phyloP scores from a whole-genome alignment of 2,888 invertebrate genomes.

The Phlogophora meticulosa region DNA sequence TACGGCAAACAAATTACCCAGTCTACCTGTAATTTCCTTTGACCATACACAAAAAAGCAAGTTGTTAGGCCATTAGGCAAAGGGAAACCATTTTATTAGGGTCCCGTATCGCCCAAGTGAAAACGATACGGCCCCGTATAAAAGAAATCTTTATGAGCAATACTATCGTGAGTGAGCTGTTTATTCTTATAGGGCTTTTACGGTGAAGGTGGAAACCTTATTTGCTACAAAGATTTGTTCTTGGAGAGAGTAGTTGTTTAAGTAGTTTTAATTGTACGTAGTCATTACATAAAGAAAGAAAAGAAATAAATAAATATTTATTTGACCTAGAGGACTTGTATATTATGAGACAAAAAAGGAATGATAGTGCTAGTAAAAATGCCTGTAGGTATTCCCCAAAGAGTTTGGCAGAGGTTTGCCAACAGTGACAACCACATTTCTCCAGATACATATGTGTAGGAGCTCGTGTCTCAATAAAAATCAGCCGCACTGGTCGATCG shows the following conservation, averaged over 20 bases:
- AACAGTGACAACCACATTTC: too few relatives aligned
- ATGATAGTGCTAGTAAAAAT: too few relatives aligned
- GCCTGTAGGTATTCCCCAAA: too few relatives aligned
- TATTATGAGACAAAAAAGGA: too few relatives aligned
- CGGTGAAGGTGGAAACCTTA: not conserved
- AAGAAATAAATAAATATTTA: too few relatives aligned
- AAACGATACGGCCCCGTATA: slow-evolving; percentile 50
- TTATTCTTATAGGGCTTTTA: slow-evolving; percentile 20
- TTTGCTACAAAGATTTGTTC: slow-evolving; percentile 5
- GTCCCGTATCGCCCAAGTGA: slow-evolving; percentile 45
- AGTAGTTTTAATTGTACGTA: not conserved
- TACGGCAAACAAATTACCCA: too few relatives aligned
- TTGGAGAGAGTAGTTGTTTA: not conserved
- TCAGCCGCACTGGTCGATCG: too few relatives aligned
- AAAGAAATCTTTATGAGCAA: slow-evolving; percentile 39
- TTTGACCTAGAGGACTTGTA: too few relatives aligned
- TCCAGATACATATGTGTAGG: too few relatives aligned
- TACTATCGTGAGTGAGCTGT: slow-evolving; percentile 27
- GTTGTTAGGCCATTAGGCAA: slow-evolving; percentile 44
- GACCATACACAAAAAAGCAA: slow-evolving; percentile 15
- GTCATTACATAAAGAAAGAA: not conserved
- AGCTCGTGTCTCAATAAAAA: too few relatives aligned
- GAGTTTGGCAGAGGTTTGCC: too few relatives aligned
- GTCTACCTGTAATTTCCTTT: slow-evolving; percentile 10
- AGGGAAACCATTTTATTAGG: slow-evolving; percentile 44